Evolutionary conservation across 2,797 vertebrate species (phyloP), one percentile per base, ranked within the genome.

Genomic region (Sebastes variabilis): DNA sequence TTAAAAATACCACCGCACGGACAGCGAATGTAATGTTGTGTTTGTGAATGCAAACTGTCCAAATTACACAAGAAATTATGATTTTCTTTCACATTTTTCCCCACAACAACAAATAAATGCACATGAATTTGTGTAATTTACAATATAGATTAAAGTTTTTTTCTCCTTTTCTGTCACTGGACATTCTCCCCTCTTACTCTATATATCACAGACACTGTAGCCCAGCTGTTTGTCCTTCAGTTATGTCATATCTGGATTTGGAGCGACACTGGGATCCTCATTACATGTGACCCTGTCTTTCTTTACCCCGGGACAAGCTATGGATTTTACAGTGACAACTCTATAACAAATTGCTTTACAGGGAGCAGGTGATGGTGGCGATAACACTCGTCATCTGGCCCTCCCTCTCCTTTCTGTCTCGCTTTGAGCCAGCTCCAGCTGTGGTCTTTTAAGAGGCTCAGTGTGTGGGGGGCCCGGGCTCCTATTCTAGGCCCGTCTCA

Each of bases 331-430:
- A 85, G 77, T 93, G 92, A 94, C 94, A 94, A 92, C 93, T 92
- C 91, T 79, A 82, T 94, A 94, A 94, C 93, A 95, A 92, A 94
- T 90, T 91, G 92, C 90, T 94, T 94, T 92, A 88, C 83, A 83
- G 85, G 79, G 85, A 93, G 89, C 90, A 93, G 93, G 91, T 93
- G 92, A 93, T 79, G 79, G 86, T 30, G 76, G 88, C 34, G 80
- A 86, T 83, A 93, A 83, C 88, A 71, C 80, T 83, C 74, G 77
- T 82, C 87, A 75, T 81, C 83, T 52, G 34, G 64, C 75, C 79
- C 85, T 82, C 84, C 59, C 77, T 83, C 72, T 77, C 54, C n/a
- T 55, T 55, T 46, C 60, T 60, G 74, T 78, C 87, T 77, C 32
- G 20, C 84, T 86, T 70, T 86, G 80, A 89, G 84, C 80, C 75